A percentile compares a stretch with the other conserved stretches of the same genome.
Conservation (phyloP, 2,888 invertebrate species). For the Platerodrilus igneus region DNA sequence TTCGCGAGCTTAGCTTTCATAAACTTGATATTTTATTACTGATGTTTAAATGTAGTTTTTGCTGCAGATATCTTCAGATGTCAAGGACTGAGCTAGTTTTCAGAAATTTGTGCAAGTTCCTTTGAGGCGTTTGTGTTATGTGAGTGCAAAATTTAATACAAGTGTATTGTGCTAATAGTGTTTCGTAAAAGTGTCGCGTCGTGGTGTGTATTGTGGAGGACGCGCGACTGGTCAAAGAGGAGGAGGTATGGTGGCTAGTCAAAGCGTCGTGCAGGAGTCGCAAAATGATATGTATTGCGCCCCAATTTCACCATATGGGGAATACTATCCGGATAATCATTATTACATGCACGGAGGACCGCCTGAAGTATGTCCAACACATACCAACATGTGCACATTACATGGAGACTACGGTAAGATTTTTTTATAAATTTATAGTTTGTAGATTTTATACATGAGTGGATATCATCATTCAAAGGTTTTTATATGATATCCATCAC, state of each 20-base stretch:
- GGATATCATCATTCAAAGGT: no score
- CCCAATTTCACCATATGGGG: slow-evolving; percentile 51
- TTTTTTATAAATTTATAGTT: slow-evolving; percentile 2
- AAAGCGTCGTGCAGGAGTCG: slow-evolving; percentile 43
- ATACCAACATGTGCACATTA: slow-evolving; percentile 61
- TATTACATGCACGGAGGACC: slow-evolving; percentile 45
- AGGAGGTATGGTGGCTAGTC: slow-evolving; percentile 49
- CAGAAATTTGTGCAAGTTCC: no score
- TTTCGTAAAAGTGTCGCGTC: slow-evolving; percentile 28
- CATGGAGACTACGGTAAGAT: slow-evolving; percentile 70
- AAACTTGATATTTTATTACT: no score
- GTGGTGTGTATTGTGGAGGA: slow-evolving; percentile 46
- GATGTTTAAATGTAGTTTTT: no score
- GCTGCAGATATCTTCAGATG: no score
- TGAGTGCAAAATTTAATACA: no score
- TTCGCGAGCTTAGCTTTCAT: no score
- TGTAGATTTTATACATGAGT: neutral
- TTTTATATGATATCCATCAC: no score
- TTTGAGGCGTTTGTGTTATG: no score
- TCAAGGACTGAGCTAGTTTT: no score
- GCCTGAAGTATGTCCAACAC: slow-evolving; percentile 61
- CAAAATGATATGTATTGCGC: slow-evolving; percentile 49
- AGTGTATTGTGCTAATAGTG: no score
- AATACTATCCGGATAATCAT: slow-evolving; percentile 55
- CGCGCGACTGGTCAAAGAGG: slow-evolving; percentile 51